A percentile compares a stretch with the other conserved stretches of the same genome.
Conservation (phyloP, 2,888 invertebrate species). For the Melieria omissa region DNA sequence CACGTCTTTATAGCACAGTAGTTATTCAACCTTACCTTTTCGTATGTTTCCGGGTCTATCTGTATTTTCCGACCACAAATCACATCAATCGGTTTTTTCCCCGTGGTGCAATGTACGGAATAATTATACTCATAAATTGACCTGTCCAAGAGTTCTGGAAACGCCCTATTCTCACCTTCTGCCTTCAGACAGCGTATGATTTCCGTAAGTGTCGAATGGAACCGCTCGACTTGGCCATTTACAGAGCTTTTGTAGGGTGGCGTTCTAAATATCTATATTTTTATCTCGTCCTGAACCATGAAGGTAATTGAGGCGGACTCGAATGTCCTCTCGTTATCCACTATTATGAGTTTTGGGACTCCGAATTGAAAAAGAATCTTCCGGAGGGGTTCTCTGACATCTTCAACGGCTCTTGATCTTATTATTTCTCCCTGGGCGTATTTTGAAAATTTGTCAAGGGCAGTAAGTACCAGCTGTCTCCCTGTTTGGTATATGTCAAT, state of each 20-base stretch:
- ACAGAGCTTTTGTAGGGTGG: constrained; percentile 15
- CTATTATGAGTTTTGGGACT: constrained; percentile 17
- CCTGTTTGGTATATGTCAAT: constrained; percentile 39
- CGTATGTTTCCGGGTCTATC: background rate
- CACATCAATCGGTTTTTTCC: constrained; percentile 15
- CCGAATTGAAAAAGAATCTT: constrained; percentile 42
- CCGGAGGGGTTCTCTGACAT: constrained; percentile 34
- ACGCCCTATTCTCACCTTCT: background rate
- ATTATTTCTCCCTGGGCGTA: constrained; percentile 31
- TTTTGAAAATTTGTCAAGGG: constrained; percentile 42
- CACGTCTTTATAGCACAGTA: too few species aligned
- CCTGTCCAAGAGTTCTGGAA: constrained; percentile 15
- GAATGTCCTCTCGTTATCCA: constrained; percentile 27
- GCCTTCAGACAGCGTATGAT: constrained; percentile 22
- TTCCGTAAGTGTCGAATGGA: constrained; percentile 22
- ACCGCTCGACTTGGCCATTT: constrained; percentile 17
- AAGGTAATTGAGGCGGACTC: constrained; percentile 15
- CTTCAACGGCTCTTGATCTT: constrained; percentile 30
- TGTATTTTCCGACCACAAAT: constrained; percentile 8
- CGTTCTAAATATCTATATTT: constrained; percentile 30
- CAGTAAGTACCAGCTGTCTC: constrained; percentile 29
- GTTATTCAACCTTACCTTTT: constrained; percentile 9
- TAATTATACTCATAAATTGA: constrained; percentile 27
- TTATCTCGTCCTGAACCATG: constrained; percentile 15
- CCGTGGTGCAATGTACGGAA: constrained; percentile 13